These are phyloP conservation scores for Mylabris sibirica DNA, from an alignment of 2,888 invertebrate species.

Conservation along the genomic window DNA sequence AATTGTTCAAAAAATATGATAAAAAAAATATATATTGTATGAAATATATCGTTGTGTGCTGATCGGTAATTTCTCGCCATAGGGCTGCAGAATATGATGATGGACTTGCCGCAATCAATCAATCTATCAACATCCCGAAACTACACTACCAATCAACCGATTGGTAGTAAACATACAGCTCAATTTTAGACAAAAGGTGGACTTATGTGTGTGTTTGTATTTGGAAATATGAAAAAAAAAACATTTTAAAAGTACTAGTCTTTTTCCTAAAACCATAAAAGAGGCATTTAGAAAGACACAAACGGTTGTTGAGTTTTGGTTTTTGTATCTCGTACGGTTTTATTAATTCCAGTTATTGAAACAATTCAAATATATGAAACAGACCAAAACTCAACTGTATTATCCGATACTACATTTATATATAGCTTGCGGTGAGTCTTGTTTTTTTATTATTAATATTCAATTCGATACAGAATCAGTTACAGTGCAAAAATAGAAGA, in stretches of 20 bases:
- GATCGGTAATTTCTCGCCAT: conserved; percentile 62
- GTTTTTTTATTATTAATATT: neutral
- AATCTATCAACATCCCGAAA: conserved; percentile 39
- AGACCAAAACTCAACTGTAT: conserved; percentile 32
- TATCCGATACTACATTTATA: conserved; percentile 29
- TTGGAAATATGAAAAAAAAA: conserved; percentile 45
- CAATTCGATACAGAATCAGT: neutral
- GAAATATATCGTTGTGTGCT: conserved; percentile 47
- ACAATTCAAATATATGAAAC: neutral
- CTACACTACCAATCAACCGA: conserved; percentile 55
- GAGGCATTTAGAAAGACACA: conserved; percentile 14
- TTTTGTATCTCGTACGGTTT: neutral
- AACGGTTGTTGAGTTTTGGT: conserved; percentile 33
- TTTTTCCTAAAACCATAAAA: conserved; percentile 38
- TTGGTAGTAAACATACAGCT: conserved; percentile 54
- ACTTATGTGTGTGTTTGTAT: conserved; percentile 35
- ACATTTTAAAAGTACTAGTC: conserved; percentile 44
- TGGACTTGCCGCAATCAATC: conserved; percentile 52
- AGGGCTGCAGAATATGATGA: conserved; percentile 57
- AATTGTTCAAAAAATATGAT: neutral
- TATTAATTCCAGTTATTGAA: neutral
- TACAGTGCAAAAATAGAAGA: neutral
- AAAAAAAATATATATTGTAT: conserved; percentile 30
- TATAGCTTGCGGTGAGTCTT: neutral
- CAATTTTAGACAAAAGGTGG: conserved; percentile 51